phyloP scores from a whole-genome alignment of 2,797 vertebrate genomes.

The Smutsia temminckii region DNA sequence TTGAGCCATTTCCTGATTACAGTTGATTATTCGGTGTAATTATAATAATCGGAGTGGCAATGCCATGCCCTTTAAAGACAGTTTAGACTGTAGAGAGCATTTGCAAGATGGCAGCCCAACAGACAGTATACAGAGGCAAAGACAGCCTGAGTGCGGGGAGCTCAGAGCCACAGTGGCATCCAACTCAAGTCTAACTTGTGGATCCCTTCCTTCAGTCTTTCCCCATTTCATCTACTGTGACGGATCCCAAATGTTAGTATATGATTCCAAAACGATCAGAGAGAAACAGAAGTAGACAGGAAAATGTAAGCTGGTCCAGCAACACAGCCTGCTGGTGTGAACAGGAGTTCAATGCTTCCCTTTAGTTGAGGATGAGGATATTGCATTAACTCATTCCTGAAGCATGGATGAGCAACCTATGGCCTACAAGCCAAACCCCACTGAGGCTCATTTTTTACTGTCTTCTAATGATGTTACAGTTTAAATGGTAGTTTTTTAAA shows the following conservation, averaged over 20 bases:
- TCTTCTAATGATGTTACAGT: not conserved
- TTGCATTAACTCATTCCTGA: not conserved
- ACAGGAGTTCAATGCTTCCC: not conserved
- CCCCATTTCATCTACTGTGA: not conserved
- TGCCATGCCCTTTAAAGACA: not conserved
- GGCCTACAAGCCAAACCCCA: not conserved
- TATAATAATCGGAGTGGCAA: not conserved
- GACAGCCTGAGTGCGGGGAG: not conserved
- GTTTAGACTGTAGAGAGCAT: not conserved
- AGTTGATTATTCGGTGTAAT: not conserved
- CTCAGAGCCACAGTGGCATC: not conserved
- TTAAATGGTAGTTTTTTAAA: not conserved
- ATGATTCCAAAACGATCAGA: not conserved
- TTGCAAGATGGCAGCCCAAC: not conserved
- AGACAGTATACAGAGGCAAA: not conserved
- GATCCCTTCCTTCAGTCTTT: not conserved
- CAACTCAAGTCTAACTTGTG: not conserved
- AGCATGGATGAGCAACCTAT: not conserved
- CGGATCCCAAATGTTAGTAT: not conserved
- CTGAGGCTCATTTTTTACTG: not conserved
- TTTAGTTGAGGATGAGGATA: not conserved
- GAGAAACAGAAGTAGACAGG: not conserved
- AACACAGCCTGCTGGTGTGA: not conserved
- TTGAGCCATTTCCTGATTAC: conserved; percentile 52
- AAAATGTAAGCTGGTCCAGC: not conserved